Evolutionary conservation across 2,797 vertebrate species (phyloP).

Genomic region (Todus mexicanus): DNA sequence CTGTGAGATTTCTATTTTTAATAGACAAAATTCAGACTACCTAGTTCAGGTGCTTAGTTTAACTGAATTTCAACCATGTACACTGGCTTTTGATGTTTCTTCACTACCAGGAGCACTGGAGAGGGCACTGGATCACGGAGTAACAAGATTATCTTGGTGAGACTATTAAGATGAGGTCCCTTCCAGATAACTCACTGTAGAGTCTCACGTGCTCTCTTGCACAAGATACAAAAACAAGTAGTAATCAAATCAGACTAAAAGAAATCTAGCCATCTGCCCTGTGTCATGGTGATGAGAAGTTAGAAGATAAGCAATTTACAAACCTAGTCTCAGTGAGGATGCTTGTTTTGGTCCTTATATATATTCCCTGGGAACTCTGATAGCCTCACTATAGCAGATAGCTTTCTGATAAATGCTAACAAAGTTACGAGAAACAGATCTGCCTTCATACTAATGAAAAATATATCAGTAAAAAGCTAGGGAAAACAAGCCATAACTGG

Average conservation of each 20-base stretch:
- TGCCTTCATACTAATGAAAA: conserved; percentile 39
- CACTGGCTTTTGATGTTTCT: background rate
- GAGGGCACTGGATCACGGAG: background rate
- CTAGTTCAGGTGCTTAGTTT: background rate
- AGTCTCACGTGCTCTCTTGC: background rate
- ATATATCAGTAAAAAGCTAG: conserved; percentile 31
- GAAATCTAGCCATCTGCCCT: conserved; percentile 61
- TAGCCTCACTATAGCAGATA: background rate
- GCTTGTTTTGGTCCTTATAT: conserved; percentile 53
- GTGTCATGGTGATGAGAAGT: conserved; percentile 46
- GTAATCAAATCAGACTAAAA: conserved; percentile 65
- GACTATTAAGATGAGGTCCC: background rate
- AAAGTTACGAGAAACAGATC: conserved; percentile 12
- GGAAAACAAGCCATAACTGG: conserved; percentile 2
- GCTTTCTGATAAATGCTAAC: conserved; percentile 56
- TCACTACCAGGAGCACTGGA: background rate
- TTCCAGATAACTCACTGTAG: background rate
- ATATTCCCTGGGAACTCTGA: conserved; percentile 8
- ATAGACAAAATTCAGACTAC: background rate
- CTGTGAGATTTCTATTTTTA: background rate
- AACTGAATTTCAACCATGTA: background rate
- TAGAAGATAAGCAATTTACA: conserved; percentile 41
- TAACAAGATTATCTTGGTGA: background rate
- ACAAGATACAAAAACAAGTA: conserved; percentile 29
- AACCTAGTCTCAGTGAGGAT: conserved; percentile 50